These are phyloP conservation scores for Geotrupes spiniger DNA, from an alignment of 2,888 invertebrate genomes.

Conservation along the genomic window DNA sequence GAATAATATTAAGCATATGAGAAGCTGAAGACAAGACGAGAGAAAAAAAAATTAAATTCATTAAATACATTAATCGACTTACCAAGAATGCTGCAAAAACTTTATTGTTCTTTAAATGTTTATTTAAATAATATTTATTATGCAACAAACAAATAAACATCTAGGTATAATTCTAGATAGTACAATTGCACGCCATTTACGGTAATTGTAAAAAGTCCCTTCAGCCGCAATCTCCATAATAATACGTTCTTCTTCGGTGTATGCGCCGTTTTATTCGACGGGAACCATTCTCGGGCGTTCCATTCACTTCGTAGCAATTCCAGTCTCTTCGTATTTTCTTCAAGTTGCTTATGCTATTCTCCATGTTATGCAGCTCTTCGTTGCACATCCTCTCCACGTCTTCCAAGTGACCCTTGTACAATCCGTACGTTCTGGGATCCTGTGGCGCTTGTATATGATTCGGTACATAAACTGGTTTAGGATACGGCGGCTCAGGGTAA, in stretches of 20 bases:
- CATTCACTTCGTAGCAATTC: slow-evolving; percentile 17
- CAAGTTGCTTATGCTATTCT: slow-evolving; percentile 18
- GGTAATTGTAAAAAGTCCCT: no score
- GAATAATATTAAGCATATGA: no score
- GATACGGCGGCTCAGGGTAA: slow-evolving; percentile 2
- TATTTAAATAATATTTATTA: no score
- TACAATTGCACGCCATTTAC: no score
- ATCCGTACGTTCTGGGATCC: slow-evolving; percentile 2
- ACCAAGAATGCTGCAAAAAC: no score
- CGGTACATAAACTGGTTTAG: neutral
- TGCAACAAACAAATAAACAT: no score
- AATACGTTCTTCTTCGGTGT: neutral
- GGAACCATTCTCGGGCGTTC: neutral
- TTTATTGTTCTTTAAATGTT: no score
- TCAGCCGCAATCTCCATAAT: no score
- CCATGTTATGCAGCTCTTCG: slow-evolving; percentile 24
- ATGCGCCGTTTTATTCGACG: neutral
- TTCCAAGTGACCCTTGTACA: slow-evolving; percentile 20
- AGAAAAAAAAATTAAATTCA: no score
- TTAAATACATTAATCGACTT: no score
- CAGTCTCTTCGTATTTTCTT: slow-evolving; percentile 16
- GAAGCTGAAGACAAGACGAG: no score
- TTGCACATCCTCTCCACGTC: slow-evolving; percentile 25
- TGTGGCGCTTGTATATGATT: neutral
- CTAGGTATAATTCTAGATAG: no score